These are phyloP conservation scores for Sebastes goodei DNA, from an alignment of 2,797 vertebrate species.

Conservation along the genomic window DNA sequence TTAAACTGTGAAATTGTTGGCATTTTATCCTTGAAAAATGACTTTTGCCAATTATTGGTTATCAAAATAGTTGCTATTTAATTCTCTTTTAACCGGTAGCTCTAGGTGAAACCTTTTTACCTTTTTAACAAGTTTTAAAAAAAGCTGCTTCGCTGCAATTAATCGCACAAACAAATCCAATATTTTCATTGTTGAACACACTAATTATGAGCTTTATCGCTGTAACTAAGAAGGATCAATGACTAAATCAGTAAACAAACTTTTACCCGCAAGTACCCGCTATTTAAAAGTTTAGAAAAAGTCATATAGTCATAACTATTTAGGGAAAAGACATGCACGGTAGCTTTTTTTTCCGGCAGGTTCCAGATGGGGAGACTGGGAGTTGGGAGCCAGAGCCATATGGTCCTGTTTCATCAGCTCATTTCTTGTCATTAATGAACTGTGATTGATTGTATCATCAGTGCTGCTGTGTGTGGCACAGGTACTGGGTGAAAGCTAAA, in stretches of 20 bases:
- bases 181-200: background rate
- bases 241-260: background rate
- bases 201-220: background rate
- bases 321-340: constrained; percentile 10
- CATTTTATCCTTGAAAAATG: background rate
- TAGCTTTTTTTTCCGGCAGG: constrained; percentile 6
- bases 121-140: constrained; percentile 29
- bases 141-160: background rate
- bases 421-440: constrained; percentile 79
- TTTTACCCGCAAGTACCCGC: background rate
- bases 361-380: constrained; percentile 40
- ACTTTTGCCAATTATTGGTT: background rate
- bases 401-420: constrained; percentile 72
- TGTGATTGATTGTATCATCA: constrained; percentile 77
- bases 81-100: too few species aligned
- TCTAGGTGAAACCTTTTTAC: background rate
- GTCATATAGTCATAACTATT: constrained; percentile 22
- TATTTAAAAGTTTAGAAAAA: constrained; percentile 22
- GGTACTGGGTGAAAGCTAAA: constrained; percentile 53
- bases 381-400: constrained; percentile 67
- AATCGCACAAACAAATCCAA: background rate
- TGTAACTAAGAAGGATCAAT: background rate
- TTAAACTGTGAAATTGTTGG: background rate
- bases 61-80: background rate
- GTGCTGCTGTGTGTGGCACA: constrained; percentile 34